phyloP scores from a whole-genome alignment of 2,888 invertebrate species.

The Zygogramma bicolorata region DNA sequence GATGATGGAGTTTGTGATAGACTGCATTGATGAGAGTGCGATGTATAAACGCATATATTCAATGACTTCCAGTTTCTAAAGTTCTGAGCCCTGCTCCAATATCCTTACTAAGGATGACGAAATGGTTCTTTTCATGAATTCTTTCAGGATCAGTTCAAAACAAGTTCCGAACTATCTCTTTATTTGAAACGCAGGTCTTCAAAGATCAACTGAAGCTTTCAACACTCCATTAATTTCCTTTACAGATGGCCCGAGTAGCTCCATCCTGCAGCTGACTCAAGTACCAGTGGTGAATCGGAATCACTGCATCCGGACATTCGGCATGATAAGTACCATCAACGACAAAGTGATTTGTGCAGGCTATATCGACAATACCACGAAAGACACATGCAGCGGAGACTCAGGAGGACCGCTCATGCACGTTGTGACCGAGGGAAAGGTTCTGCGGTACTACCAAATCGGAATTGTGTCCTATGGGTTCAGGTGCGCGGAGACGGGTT shows the following conservation, averaged over 20 bases:
- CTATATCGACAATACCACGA: conserved; percentile 70
- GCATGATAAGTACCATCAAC: conserved; percentile 72
- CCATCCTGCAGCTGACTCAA: conserved; percentile 75
- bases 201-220: no score
- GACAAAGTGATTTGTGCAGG: conserved; percentile 80
- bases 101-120: no score
- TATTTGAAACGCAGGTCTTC: no score
- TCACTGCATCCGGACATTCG: conserved; percentile 73
- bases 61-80: no score
- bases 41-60: no score
- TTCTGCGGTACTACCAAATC: conserved; percentile 70
- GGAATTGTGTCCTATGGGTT: conserved; percentile 79
- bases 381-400: conserved; percentile 84
- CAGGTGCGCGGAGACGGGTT: conserved; percentile 73
- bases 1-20: no score
- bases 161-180: no score
- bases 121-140: no score
- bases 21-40: no score
- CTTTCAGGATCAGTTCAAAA: no score
- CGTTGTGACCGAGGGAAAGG: conserved; percentile 36
- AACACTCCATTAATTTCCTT: conserved; percentile 14
- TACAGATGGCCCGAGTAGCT: conserved; percentile 77
- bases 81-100: no score
- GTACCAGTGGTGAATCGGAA: conserved; percentile 77
- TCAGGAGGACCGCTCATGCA: conserved; percentile 87